Evolutionary conservation across 2,888 invertebrate genomes (phyloP).

Genomic region (Diaprepes abbreviatus): DNA sequence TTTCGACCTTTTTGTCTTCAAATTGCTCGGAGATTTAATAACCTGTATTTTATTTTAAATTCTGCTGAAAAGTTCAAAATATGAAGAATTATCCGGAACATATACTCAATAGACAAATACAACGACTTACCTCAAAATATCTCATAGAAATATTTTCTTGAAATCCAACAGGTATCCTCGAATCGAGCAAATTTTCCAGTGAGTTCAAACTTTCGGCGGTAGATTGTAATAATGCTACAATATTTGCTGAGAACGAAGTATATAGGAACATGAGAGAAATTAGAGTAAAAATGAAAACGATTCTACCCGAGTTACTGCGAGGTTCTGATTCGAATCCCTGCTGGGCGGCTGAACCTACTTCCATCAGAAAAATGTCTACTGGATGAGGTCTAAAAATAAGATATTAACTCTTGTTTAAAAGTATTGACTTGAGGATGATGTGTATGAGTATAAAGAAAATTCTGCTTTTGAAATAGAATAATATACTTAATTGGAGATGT

Average conservation of each 20-base stretch:
- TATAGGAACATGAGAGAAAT: conserved; percentile 72
- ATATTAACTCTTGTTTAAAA: no score
- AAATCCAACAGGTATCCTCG: conserved; percentile 74
- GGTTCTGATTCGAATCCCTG: conserved; percentile 69
- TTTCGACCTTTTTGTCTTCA: no score
- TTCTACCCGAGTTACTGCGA: conserved; percentile 67
- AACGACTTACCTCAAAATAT: conserved; percentile 76
- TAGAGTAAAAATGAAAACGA: conserved; percentile 60
- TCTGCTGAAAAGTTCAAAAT: no score
- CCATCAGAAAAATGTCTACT: conserved; percentile 63
- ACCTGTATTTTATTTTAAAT: no score
- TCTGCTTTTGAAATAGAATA: no score
- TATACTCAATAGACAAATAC: no score
- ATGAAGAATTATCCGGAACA: no score
- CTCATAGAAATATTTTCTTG: conserved; percentile 72
- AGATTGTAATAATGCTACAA: conserved; percentile 77
- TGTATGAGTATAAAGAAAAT: no score
- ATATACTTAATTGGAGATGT: no score
- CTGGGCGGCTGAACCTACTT: conserved; percentile 69
- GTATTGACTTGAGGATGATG: no score
- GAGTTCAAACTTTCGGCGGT: conserved; percentile 73
- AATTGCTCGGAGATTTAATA: no score
- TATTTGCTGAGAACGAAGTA: conserved; percentile 77
- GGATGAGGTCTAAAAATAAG: conserved; percentile 55
- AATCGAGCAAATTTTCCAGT: conserved; percentile 70